Percentiles rank a stretch among this genome's conserved stretches.
Conservation (phyloP, 2,113 vertebrate genomes). For the Scalopus aquaticus region DNA sequence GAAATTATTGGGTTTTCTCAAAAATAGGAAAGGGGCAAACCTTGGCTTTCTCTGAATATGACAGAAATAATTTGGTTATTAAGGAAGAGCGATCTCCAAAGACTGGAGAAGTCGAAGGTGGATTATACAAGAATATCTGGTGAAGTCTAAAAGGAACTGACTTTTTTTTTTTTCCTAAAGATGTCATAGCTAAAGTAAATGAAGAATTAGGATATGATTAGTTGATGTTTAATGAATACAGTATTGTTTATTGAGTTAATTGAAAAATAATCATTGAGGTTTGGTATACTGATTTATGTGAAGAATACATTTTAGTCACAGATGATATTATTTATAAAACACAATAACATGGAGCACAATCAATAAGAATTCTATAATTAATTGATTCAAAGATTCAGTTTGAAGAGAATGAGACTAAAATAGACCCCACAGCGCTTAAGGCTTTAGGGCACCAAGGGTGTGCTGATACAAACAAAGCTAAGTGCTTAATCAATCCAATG, state of each 20-base stretch:
- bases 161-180: background rate
- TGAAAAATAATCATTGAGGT: background rate
- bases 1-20: background rate
- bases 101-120: background rate
- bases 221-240: background rate
- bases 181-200: background rate
- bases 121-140: background rate
- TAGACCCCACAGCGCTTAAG: background rate
- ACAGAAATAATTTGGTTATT: background rate
- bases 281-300: background rate
- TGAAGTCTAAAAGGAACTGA: background rate
- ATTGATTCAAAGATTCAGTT: conserved; percentile 43
- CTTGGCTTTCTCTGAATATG: background rate
- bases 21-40: background rate
- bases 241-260: background rate
- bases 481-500: conserved; percentile 55
- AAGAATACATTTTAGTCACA: conserved; percentile 26
- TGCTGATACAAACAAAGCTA: conserved; percentile 41
- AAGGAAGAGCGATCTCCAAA: background rate
- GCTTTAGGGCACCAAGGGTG: conserved; percentile 2
- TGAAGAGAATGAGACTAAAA: conserved; percentile 42
- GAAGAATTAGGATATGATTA: background rate
- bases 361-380: conserved; percentile 24
- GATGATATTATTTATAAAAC: background rate
- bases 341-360: background rate